These are phyloP conservation scores for Chydorus sphaericus DNA, from an alignment of 2,888 invertebrate species.

Conservation along the genomic window DNA sequence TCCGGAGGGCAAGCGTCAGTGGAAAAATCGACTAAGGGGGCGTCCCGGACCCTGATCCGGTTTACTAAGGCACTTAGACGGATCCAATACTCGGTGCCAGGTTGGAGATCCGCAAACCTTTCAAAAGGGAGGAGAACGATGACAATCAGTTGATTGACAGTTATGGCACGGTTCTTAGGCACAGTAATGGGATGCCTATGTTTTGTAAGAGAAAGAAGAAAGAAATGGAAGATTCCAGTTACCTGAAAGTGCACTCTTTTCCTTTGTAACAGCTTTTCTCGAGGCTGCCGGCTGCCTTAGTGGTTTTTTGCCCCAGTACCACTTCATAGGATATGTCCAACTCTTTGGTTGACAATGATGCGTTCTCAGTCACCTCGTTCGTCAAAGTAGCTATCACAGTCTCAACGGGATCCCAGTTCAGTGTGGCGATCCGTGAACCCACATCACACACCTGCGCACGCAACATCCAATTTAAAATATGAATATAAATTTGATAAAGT, in stretches of 20 bases:
- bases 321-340: neutral
- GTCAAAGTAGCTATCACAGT: neutral
- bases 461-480: neutral
- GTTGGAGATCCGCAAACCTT: constrained; percentile 62
- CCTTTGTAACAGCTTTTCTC: constrained; percentile 3
- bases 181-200: too few relatives aligned
- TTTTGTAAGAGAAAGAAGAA: neutral
- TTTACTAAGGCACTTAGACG: constrained; percentile 63
- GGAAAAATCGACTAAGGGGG: constrained; percentile 60
- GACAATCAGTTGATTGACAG: neutral
- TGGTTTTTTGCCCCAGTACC: neutral
- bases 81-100: constrained; percentile 75
- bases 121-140: constrained; percentile 6
- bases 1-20: constrained; percentile 72
- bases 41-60: constrained; percentile 54
- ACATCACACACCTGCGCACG: constrained; percentile 4
- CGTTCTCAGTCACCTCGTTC: neutral
- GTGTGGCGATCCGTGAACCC: neutral
- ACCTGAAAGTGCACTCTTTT: constrained; percentile 8
- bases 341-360: neutral
- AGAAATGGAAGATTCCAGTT: neutral
- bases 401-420: constrained; percentile 9
- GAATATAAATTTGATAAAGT: neutral
- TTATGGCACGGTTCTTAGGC: too few relatives aligned
- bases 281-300: neutral